Conservation (phyloP, 2,113 vertebrate genomes). For the Nycticebus coucang region DNA sequence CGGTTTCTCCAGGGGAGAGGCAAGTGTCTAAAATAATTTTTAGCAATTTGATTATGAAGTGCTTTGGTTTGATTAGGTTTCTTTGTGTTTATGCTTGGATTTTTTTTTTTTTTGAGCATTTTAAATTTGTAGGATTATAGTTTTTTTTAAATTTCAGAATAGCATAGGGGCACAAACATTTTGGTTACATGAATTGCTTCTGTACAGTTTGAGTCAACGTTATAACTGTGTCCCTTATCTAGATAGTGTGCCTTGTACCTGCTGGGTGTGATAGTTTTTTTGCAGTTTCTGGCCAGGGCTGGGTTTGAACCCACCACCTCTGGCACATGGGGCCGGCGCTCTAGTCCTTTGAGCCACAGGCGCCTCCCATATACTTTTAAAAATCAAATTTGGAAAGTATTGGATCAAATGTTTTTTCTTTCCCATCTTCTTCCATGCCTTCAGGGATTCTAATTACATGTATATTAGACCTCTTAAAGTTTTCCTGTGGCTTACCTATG, state of each 20-base stretch:
- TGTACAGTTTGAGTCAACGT: too few species aligned
- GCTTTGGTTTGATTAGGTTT: not conserved
- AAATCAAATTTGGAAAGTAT: not conserved
- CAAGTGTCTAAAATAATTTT: not conserved
- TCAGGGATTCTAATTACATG: not conserved
- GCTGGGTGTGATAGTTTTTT: too few species aligned
- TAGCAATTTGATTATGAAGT: not conserved
- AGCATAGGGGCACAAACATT: too few species aligned
- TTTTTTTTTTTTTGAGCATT: not conserved
- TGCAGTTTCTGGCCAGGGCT: too few species aligned
- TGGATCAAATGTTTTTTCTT: not conserved
- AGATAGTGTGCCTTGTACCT: too few species aligned
- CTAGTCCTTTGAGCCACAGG: too few species aligned
- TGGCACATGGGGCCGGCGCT: too few species aligned
- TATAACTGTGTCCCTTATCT: too few species aligned
- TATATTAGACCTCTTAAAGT: not conserved
- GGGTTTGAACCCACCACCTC: too few species aligned
- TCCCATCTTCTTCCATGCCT: not conserved
- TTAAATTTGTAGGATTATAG: not conserved
- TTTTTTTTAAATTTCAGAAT: too few species aligned
- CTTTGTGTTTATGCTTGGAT: not conserved
- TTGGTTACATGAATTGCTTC: too few species aligned
- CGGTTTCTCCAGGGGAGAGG: not conserved
- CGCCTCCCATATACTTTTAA: too few species aligned
- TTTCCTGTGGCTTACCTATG: not conserved